Evolutionary conservation across 2,797 vertebrate genomes (phyloP).

Genomic region (Gallinago stenura): DNA sequence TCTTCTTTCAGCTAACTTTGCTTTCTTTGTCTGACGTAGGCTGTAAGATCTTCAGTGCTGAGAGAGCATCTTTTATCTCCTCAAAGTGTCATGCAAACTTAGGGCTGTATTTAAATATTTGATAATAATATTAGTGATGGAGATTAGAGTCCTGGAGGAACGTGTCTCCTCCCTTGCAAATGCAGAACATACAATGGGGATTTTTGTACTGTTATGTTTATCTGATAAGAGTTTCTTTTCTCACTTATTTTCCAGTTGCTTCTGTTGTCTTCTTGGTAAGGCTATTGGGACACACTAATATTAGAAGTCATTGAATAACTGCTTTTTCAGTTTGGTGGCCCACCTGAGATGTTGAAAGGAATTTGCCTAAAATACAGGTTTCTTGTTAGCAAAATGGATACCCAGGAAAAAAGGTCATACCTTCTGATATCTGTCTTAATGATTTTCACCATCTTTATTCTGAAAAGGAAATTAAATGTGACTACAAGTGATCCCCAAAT

Average conservation of each 20-base stretch:
- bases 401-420: not conserved
- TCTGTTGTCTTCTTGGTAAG: not conserved
- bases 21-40: not conserved
- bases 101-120: constrained; percentile 41
- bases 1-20: constrained; percentile 3
- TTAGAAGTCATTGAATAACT: not conserved
- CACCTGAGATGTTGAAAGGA: not conserved
- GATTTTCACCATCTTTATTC: not conserved
- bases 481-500: not conserved
- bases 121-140: constrained; percentile 53
- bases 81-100: not conserved
- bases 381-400: not conserved
- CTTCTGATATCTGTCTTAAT: not conserved
- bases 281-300: not conserved
- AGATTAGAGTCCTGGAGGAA: constrained; percentile 22
- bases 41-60: constrained; percentile 47
- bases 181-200: not conserved
- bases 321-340: not conserved
- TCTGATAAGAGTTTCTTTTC: not conserved
- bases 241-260: not conserved
- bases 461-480: not conserved
- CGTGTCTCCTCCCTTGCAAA: not conserved
- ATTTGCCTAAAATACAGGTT: not conserved
- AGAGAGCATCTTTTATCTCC: constrained; percentile 46
- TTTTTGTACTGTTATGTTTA: not conserved